A percentile compares a stretch with the other conserved stretches of the same genome.
Conservation (phyloP, 2,113 vertebrate species). For the Ceyx margarethae region DNA sequence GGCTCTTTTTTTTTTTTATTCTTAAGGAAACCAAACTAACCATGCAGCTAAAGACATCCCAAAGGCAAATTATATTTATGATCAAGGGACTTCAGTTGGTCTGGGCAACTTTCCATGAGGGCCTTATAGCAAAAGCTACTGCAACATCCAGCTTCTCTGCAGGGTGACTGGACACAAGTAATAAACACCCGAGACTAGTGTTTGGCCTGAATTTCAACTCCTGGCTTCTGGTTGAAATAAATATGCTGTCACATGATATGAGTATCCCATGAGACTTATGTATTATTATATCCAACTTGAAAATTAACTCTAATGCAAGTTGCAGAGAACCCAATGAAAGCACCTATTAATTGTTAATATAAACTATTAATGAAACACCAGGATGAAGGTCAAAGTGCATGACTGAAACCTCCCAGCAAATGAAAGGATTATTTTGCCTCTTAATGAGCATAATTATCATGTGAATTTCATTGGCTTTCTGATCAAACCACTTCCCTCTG, state of each 20-base stretch:
- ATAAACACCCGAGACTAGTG: slow-evolving; percentile 8
- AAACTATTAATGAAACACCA: slow-evolving; percentile 65
- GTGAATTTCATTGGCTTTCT: slow-evolving; percentile 51
- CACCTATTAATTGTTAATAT: slow-evolving; percentile 63
- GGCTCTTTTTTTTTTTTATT: background rate
- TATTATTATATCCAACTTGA: slow-evolving; percentile 51
- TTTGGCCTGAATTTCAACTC: slow-evolving; percentile 48
- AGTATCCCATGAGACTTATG: slow-evolving; percentile 30
- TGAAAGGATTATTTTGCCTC: slow-evolving; percentile 61
- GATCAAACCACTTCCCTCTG: slow-evolving; percentile 64
- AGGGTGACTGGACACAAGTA: slow-evolving; percentile 31
- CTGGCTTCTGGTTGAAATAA: slow-evolving; percentile 44
- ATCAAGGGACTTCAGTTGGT: slow-evolving; percentile 16
- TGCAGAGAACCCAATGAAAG: slow-evolving; percentile 42
- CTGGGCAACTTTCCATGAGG: slow-evolving; percentile 15
- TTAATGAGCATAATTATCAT: slow-evolving; percentile 53
- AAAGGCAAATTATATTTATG: slow-evolving; percentile 39
- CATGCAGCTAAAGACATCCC: background rate
- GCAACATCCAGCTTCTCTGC: slow-evolving; percentile 20
- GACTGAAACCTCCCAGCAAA: slow-evolving; percentile 49
- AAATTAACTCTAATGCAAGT: slow-evolving; percentile 46
- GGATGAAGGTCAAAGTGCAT: slow-evolving; percentile 62
- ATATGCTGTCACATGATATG: slow-evolving; percentile 44
- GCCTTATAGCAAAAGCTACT: slow-evolving; percentile 1
- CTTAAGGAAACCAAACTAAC: slow-evolving; percentile 12